A percentile compares a stretch with the other conserved stretches of the same genome.
These are phyloP conservation scores for Petroica traversi DNA, from an alignment of 2,113 vertebrate genomes.

Conservation along the genomic window DNA sequence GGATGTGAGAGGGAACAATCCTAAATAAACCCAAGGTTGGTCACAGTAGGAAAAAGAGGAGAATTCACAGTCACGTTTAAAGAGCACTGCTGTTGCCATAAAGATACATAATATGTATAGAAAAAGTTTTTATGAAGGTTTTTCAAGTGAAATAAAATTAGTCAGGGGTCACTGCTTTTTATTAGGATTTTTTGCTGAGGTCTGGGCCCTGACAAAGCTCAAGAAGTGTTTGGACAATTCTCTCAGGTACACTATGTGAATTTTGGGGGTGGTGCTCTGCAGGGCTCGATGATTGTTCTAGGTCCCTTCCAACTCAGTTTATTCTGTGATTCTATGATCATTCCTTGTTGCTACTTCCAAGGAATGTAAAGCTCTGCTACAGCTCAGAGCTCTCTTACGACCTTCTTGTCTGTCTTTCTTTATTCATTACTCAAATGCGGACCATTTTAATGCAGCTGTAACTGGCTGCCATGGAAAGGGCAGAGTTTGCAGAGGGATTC, in stretches of 20 bases:
- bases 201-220: not conserved
- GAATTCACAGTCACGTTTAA: not conserved
- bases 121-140: not conserved
- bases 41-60: not conserved
- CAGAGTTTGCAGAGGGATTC: not conserved
- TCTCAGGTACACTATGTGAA: rapidly evolving
- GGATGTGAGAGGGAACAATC: not conserved
- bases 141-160: not conserved
- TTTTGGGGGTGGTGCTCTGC: not conserved
- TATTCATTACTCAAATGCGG: not conserved
- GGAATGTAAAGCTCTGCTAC: not conserved
- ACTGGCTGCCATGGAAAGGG: not conserved
- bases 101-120: too few relatives aligned
- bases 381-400: not conserved
- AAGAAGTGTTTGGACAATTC: not conserved
- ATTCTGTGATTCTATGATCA: not conserved
- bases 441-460: not conserved
- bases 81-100: not conserved
- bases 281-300: not conserved
- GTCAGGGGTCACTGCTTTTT: not conserved
- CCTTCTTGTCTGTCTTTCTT: not conserved
- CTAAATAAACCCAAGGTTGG: not conserved
- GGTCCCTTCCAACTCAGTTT: not conserved
- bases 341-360: not conserved
- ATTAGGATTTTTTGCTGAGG: not conserved